phyloP scores from a whole-genome alignment of 2,888 invertebrate genomes.

The Hydriomena furcata region DNA sequence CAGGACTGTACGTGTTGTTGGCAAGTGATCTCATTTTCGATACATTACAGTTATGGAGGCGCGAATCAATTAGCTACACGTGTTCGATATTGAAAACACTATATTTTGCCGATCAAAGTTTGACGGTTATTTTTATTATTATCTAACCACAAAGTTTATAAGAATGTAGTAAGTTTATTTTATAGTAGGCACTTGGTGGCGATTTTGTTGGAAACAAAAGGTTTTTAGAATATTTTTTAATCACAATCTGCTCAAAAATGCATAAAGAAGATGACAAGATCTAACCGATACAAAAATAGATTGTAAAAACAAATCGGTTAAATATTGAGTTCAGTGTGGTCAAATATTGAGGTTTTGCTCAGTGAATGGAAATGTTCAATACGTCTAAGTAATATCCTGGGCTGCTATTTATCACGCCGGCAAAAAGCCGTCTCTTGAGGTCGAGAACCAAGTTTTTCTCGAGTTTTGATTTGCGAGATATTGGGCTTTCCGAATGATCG shows the following conservation, averaged over 20 bases:
- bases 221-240: too few relatives aligned
- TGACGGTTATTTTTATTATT: not conserved
- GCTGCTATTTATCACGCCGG: conserved; percentile 28
- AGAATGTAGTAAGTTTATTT: too few relatives aligned
- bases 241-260: too few relatives aligned
- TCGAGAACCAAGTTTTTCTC: conserved; percentile 31
- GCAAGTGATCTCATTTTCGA: conserved; percentile 50
- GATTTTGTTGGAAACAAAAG: too few relatives aligned
- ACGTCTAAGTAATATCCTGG: conserved; percentile 21
- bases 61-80: conserved; percentile 37
- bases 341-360: conserved; percentile 18
- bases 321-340: too few relatives aligned
- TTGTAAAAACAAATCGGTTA: not conserved
- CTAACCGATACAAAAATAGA: too few relatives aligned
- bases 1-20: conserved; percentile 48
- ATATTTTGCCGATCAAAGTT: not conserved
- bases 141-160: not conserved
- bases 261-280: too few relatives aligned
- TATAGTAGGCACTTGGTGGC: too few relatives aligned
- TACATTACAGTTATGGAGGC: conserved; percentile 42
- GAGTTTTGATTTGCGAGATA: conserved; percentile 37
- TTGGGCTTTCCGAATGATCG: conserved; percentile 33
- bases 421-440: conserved; percentile 27
- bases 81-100: conserved; percentile 22
- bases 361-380: conserved; percentile 28